phyloP scores from a whole-genome alignment of 2,113 vertebrate genomes.

The Tupaia tana region DNA sequence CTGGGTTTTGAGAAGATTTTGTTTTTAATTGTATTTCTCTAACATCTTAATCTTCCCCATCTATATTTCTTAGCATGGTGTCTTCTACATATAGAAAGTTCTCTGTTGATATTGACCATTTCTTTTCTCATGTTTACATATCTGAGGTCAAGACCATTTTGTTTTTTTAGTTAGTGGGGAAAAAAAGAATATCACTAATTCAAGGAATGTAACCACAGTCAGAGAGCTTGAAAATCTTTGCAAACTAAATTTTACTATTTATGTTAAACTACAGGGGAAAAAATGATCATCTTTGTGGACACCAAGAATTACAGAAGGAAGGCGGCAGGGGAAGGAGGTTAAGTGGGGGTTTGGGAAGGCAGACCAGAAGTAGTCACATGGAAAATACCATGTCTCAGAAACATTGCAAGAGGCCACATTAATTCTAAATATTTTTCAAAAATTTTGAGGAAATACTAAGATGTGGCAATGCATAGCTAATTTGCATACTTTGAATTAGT shows the following conservation, averaged over 20 bases:
- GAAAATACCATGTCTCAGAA: not conserved
- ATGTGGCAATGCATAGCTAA: slow-evolving; percentile 1
- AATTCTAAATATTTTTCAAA: not conserved
- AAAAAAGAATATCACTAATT: slow-evolving; percentile 21
- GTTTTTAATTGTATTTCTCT: not conserved
- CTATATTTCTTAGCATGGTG: not conserved
- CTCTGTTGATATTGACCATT: not conserved
- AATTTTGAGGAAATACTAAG: slow-evolving; percentile 12
- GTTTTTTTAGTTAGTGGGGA: not conserved
- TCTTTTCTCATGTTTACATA: not conserved
- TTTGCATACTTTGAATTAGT: not conserved
- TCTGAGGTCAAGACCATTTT: not conserved
- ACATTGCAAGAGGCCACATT: not conserved
- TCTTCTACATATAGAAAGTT: not conserved
- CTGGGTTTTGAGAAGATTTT: not conserved
- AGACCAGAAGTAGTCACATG: not conserved
- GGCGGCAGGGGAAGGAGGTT: not conserved
- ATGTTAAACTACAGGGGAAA: not conserved
- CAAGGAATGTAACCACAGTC: not conserved
- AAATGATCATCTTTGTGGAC: not conserved
- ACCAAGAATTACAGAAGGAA: not conserved
- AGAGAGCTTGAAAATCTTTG: not conserved
- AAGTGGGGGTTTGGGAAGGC: not conserved
- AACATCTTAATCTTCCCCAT: not conserved
- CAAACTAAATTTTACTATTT: not conserved